Evolutionary conservation across 1,140 invertebrate genomes (phyloP).

Genomic region (Lepidurus packardi): DNA sequence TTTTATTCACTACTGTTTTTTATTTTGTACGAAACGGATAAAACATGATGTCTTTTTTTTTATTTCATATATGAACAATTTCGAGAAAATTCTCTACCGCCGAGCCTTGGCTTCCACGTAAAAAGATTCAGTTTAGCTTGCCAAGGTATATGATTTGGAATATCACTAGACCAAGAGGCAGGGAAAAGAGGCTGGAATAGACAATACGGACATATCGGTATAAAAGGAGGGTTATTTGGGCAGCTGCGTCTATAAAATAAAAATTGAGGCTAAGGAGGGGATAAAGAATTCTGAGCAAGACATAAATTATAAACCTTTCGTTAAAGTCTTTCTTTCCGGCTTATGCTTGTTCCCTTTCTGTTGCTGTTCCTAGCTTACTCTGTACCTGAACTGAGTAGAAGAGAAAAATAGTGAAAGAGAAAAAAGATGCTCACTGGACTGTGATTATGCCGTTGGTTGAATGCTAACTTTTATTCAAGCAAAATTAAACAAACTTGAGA

Average conservation of each 20-base stretch:
- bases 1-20: no score
- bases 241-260: not conserved
- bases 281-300: not conserved
- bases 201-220: not conserved
- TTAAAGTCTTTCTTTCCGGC: not conserved
- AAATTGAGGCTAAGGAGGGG: not conserved
- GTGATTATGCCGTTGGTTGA: not conserved
- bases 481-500: not conserved
- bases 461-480: not conserved
- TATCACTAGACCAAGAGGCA: not conserved
- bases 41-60: no score
- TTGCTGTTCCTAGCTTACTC: not conserved
- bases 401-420: not conserved
- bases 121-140: not conserved
- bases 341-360: not conserved
- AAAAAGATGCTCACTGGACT: not conserved
- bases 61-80: no score
- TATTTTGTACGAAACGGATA: no score
- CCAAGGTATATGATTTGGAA: no score
- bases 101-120: not conserved
- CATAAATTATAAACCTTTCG: constrained; percentile 2
- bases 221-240: not conserved
- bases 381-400: not conserved
- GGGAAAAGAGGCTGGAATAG: not conserved
- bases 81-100: no score